Evolutionary conservation across 1,140 invertebrate species (phyloP).

Genomic region (Cyphomyrmex costatus): DNA sequence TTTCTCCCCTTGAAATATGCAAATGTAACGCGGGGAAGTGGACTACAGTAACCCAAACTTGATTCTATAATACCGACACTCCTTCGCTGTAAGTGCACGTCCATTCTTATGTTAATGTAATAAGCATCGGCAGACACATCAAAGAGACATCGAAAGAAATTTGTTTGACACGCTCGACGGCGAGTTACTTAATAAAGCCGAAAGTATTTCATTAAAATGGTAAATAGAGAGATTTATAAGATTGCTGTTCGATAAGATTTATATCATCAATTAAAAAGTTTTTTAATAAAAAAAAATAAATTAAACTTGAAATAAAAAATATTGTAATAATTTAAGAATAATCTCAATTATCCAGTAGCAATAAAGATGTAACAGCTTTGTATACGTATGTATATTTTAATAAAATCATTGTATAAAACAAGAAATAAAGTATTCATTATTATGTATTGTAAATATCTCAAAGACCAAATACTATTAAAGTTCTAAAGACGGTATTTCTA

Average conservation of each 20-base stretch:
- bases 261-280: background rate
- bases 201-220: background rate
- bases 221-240: background rate
- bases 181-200: background rate
- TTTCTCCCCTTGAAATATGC: conserved; percentile 15
- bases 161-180: background rate
- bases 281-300: no score
- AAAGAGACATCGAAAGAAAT: conserved; percentile 5
- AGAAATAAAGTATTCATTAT: background rate
- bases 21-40: conserved; percentile 16
- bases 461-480: background rate
- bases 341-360: background rate
- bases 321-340: background rate
- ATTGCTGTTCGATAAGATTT: background rate
- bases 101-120: conserved; percentile 73
- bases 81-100: background rate
- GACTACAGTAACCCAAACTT: background rate
- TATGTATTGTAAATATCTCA: background rate
- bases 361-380: background rate
- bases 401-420: conserved; percentile 7
- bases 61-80: background rate
- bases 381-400: background rate
- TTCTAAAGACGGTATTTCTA: no score
- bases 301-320: background rate
- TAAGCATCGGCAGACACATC: conserved; percentile 26